Percentiles rank a stretch among this genome's conserved stretches.
phyloP scores from a whole-genome alignment of 53 echinoderm and acorn worm species.

The Holothuria leucospilota region DNA sequence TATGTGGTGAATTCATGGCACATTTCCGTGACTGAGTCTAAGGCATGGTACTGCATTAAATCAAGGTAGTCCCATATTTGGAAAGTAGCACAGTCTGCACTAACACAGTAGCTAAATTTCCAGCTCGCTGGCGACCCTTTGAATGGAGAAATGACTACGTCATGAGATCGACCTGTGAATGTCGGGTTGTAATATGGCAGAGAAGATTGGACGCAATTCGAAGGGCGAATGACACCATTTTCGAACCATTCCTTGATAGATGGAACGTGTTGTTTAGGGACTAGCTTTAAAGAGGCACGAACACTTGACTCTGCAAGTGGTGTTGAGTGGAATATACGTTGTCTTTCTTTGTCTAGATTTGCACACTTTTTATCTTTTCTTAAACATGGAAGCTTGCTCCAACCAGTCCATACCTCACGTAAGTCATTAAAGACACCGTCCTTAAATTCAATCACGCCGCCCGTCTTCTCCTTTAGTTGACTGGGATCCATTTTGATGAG shows the following conservation, averaged over 20 bases:
- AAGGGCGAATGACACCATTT: constrained; percentile 4
- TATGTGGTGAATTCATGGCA: constrained; percentile 14
- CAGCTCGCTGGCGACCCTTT: neutral
- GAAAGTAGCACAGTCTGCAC: neutral
- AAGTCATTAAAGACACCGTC: neutral
- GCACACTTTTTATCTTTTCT: neutral
- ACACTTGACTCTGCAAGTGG: neutral
- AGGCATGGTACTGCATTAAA: neutral
- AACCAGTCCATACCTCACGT: neutral
- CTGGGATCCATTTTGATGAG: neutral
- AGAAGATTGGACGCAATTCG: too few relatives aligned
- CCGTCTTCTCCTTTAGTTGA: neutral
- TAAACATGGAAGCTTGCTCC: neutral
- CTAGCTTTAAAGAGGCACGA: neutral
- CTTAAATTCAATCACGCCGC: neutral
- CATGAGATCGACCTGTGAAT: neutral
- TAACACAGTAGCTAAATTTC: neutral
- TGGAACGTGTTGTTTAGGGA: neutral
- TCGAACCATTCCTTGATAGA: constrained; percentile 14
- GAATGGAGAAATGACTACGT: neutral
- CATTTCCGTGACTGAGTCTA: neutral
- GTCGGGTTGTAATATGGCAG: constrained; percentile 20
- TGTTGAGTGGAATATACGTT: neutral
- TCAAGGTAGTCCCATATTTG: constrained; percentile 23
- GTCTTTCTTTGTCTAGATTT: neutral